These are phyloP conservation scores for Andrena marginata DNA, from an alignment of 2,888 invertebrate species.

Conservation along the genomic window DNA sequence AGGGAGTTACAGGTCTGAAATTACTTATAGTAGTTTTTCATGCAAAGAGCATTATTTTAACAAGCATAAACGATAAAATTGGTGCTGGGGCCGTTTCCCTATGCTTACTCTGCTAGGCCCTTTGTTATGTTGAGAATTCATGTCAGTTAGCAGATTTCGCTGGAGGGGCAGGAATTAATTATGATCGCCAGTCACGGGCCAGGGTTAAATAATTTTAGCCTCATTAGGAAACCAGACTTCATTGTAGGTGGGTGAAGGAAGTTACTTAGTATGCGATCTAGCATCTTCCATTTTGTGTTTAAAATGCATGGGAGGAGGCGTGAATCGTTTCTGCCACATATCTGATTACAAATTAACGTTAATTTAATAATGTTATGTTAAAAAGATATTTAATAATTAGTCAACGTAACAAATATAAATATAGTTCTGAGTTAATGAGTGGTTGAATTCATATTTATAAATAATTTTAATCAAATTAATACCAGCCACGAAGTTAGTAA, in stretches of 20 bases:
- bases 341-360: conserved; percentile 11
- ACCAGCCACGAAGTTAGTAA: too few species aligned
- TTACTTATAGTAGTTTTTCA: too few species aligned
- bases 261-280: conserved; percentile 17
- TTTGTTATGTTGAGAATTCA: too few species aligned
- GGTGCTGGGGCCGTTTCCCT: too few species aligned
- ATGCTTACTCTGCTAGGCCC: too few species aligned
- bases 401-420: too few species aligned
- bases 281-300: conserved; percentile 7
- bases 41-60: too few species aligned
- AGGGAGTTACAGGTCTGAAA: too few species aligned
- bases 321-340: not conserved
- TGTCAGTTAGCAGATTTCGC: not conserved
- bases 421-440: too few species aligned
- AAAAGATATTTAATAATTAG: not conserved
- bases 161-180: conserved; percentile 1
- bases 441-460: too few species aligned
- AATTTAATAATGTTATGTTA: not conserved
- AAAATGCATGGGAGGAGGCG: not conserved
- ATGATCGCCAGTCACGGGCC: not conserved
- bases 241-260: not conserved
- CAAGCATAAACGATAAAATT: too few species aligned
- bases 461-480: too few species aligned
- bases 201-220: not conserved
- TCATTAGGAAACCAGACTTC: not conserved